phyloP scores from a whole-genome alignment of 1,140 invertebrate genomes.

The Aphaenogaster ashmeadi region DNA sequence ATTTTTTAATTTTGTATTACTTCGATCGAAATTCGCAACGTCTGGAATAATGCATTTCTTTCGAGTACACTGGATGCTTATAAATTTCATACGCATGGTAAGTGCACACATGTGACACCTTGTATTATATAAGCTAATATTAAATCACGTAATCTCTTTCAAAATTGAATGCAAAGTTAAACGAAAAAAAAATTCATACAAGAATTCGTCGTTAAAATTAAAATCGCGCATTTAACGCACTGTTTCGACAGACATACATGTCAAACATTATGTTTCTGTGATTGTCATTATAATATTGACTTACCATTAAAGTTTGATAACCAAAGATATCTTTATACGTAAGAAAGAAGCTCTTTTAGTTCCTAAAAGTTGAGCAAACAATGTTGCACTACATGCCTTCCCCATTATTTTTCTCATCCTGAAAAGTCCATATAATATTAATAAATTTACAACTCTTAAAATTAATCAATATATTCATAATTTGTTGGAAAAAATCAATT shows the following conservation, averaged over 20 bases:
- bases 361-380: slow-evolving; percentile 78
- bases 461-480: neutral
- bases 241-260: neutral
- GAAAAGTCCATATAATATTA: slow-evolving; percentile 40
- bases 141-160: neutral
- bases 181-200: neutral
- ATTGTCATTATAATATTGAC: neutral
- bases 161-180: neutral
- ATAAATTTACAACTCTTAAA: neutral
- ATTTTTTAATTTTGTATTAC: neutral
- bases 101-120: slow-evolving; percentile 10
- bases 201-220: neutral
- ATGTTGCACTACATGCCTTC: slow-evolving; percentile 77
- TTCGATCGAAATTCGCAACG: neutral
- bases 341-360: slow-evolving; percentile 63
- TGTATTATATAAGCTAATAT: neutral
- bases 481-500: neutral
- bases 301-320: slow-evolving; percentile 80
- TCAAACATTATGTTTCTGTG: neutral
- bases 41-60: neutral
- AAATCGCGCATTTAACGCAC: neutral
- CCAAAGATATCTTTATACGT: slow-evolving; percentile 80
- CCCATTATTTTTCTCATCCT: slow-evolving; percentile 79
- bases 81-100: slow-evolving; percentile 8
- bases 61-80: neutral